A percentile compares a stretch with the other conserved stretches of the same genome.
phyloP scores from a whole-genome alignment of 2,888 invertebrate species.

The Sesia apiformis region DNA sequence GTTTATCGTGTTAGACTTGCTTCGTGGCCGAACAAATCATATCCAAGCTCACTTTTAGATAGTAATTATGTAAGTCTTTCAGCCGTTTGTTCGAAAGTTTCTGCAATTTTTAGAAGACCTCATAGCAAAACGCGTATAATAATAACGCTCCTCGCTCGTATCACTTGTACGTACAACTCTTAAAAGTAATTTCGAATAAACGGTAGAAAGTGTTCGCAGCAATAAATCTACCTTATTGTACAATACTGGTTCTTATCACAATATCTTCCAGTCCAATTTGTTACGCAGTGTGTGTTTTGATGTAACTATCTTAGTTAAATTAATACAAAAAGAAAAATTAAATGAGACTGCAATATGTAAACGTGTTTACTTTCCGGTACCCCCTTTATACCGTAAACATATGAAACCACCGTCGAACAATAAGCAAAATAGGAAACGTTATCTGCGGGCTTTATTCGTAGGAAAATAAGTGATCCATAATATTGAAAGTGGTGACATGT shows the following conservation, averaged over 20 bases:
- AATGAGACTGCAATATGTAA: slow-evolving; percentile 64
- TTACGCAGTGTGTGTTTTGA: slow-evolving; percentile 67
- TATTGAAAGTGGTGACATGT: not conserved
- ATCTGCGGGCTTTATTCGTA: not conserved
- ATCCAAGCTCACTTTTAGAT: slow-evolving; percentile 37
- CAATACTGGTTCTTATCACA: slow-evolving; percentile 39
- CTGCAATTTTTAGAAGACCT: too few species aligned
- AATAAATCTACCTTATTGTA: slow-evolving; percentile 32
- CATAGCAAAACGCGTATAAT: too few species aligned
- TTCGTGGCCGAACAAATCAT: slow-evolving; percentile 47
- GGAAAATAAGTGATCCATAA: not conserved
- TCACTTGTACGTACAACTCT: not conserved
- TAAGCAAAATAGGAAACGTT: not conserved
- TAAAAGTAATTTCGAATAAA: slow-evolving; percentile 18
- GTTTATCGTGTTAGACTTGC: slow-evolving; percentile 57
- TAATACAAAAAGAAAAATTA: slow-evolving; percentile 57
- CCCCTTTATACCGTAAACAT: too few species aligned
- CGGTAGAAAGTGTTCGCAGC: slow-evolving; percentile 20
- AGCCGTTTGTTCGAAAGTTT: slow-evolving; percentile 31
- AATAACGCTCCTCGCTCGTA: too few species aligned
- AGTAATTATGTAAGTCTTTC: slow-evolving; percentile 34
- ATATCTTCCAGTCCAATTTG: slow-evolving; percentile 66
- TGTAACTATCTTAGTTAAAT: slow-evolving; percentile 63
- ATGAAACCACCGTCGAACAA: too few species aligned
- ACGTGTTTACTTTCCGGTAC: not conserved